Evolutionary conservation across 2,888 invertebrate genomes (phyloP).

Genomic region (Sphaerophoria rueppellii): DNA sequence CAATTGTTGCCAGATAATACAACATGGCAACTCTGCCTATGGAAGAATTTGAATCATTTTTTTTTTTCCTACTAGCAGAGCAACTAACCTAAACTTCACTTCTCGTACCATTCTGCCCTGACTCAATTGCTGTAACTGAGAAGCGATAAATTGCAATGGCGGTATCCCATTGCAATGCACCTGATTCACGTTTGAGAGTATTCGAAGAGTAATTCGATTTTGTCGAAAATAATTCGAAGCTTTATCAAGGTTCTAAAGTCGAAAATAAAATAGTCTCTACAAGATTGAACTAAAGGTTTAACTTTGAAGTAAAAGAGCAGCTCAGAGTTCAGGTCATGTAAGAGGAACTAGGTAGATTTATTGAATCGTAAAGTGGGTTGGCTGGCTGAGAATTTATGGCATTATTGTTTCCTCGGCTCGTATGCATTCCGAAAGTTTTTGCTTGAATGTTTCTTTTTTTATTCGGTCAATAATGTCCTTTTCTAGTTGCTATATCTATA

Average conservation of each 20-base stretch:
- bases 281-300: neutral
- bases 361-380: conserved; percentile 16
- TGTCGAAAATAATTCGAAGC: conserved; percentile 70
- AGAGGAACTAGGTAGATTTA: conserved; percentile 44
- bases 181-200: conserved; percentile 31
- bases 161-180: conserved; percentile 58
- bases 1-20: no score
- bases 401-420: neutral
- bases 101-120: conserved; percentile 18
- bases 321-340: conserved; percentile 2
- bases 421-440: conserved; percentile 1
- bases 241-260: conserved; percentile 66
- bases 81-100: neutral
- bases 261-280: conserved; percentile 41
- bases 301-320: no score
- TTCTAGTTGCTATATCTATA: no score
- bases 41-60: conserved; percentile 40
- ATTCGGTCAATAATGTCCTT: neutral
- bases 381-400: conserved; percentile 35
- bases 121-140: conserved; percentile 68
- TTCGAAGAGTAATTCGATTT: conserved; percentile 68
- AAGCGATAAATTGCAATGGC: conserved; percentile 69
- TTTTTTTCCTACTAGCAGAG: neutral
- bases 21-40: neutral
- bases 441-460: no score